phyloP scores from a whole-genome alignment of 2,113 vertebrate genomes.

The Emydura subglobosa region DNA sequence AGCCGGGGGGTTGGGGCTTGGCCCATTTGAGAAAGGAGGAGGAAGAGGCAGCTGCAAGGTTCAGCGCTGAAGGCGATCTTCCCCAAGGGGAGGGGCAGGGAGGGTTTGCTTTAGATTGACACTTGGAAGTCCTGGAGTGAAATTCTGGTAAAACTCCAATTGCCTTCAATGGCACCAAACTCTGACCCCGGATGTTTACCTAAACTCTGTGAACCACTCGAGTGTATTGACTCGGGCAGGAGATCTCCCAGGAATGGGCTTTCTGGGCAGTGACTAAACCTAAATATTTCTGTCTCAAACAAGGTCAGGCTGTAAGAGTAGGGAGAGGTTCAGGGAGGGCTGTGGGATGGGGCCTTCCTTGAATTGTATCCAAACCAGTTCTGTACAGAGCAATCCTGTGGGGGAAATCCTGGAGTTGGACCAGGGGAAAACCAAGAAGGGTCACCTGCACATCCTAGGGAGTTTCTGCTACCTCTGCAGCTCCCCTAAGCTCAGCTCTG shows the following conservation, averaged over 20 bases:
- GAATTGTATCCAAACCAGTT: not conserved
- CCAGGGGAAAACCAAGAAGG: not conserved
- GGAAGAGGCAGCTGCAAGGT: not conserved
- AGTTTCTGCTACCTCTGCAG: not conserved
- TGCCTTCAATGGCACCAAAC: not conserved
- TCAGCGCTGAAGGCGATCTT: not conserved
- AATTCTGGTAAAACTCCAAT: not conserved
- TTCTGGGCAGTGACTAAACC: not conserved
- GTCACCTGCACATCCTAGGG: not conserved
- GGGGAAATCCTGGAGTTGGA: not conserved
- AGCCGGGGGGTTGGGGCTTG: not conserved
- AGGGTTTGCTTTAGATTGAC: not conserved
- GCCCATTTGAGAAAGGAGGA: not conserved
- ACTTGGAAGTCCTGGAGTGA: not conserved
- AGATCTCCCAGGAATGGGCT: not conserved
- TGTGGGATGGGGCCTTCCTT: not conserved
- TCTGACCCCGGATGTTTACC: not conserved
- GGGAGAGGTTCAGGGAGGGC: not conserved
- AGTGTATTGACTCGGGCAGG: not conserved
- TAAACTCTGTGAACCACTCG: not conserved
- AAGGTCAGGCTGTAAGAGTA: not conserved
- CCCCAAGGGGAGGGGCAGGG: not conserved
- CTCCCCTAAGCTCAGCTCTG: rapidly evolving
- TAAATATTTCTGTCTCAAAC: not conserved
- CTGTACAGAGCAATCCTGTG: not conserved